Base-by-base conservation (phyloP, 2,113 vertebrate genomes). In the Myiozetetes cayanensis region DNA sequence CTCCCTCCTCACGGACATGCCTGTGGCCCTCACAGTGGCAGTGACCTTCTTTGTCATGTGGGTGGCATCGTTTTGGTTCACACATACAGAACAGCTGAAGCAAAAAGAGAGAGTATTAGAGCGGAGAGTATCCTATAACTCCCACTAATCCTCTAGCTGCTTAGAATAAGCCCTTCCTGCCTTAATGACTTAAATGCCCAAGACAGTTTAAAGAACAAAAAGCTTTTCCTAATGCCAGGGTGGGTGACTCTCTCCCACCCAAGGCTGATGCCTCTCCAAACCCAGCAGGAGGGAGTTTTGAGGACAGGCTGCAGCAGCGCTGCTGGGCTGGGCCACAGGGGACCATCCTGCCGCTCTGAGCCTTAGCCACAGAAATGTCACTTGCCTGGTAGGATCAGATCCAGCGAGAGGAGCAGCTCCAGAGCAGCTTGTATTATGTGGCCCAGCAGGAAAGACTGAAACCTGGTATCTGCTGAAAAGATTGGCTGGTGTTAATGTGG, bases 131-230 rank as follows among this genome's bases (percentile, higher is more conserved):
- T 92, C 83, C 75, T 65, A 1, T 85, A 96, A 78, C 80, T 84
- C 87, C 67, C 62, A 47, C 81, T 96, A 95, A 97, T 95, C 94
- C 81, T 67, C 75, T 72, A 71, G 66, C 88, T 78, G 75, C 87
- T 97, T 96, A 94, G 79, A 85, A 28, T 93, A 90, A 97, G 92
- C 82, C 62, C 59, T 94, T 96, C 92, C 93, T 88, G 88, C 81
- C 93, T 96, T 96, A 95, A 96, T 90, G 89, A 87, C 49, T 79
- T 86, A 91, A 91, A 93, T 55, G 70, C 93, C 81, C 27, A 24
- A 90, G 94, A 83, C 37, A 85, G 73, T 85, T 91, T 86, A 88
- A 91, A 90, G 93, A 96, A 82, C 73, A 90, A 86, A 94, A 94
- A 74, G 66, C 66, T 87, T 96, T 91, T 77, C 52, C 66, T 90